phyloP scores from a whole-genome alignment of 2,113 vertebrate genomes.

The Lanius ludovicianus region DNA sequence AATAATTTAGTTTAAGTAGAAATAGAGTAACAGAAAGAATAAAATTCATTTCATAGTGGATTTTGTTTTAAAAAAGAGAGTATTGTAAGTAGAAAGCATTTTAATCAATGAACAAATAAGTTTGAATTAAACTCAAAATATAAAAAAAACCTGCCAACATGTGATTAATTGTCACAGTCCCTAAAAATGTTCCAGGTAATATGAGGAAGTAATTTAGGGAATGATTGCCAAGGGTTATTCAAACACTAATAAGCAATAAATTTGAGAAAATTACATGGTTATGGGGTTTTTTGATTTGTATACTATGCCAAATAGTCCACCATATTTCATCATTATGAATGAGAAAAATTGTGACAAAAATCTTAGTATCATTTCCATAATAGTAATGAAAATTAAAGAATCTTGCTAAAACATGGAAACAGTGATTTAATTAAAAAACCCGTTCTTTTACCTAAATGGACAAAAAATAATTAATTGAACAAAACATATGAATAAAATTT shows the following conservation, averaged over 20 bases:
- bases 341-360: background rate
- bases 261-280: background rate
- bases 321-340: background rate
- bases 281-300: background rate
- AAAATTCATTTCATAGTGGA: background rate
- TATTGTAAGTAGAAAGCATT: background rate
- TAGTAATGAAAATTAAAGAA: background rate
- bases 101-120: background rate
- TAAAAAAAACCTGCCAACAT: background rate
- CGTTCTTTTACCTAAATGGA: background rate
- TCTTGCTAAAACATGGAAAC: background rate
- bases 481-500: background rate
- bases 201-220: conserved; percentile 23
- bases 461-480: background rate
- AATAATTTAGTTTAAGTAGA: background rate
- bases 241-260: background rate
- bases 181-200: conserved; percentile 39
- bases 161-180: background rate
- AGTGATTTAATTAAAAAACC: background rate
- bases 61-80: background rate
- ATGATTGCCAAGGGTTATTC: background rate
- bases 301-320: background rate
- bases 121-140: background rate
- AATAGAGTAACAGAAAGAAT: background rate
- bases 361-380: background rate